Percentiles rank a stretch among this genome's conserved stretches.
These are phyloP conservation scores for Drosophila rubida DNA, from an alignment of 2,888 invertebrate species.

Conservation along the genomic window DNA sequence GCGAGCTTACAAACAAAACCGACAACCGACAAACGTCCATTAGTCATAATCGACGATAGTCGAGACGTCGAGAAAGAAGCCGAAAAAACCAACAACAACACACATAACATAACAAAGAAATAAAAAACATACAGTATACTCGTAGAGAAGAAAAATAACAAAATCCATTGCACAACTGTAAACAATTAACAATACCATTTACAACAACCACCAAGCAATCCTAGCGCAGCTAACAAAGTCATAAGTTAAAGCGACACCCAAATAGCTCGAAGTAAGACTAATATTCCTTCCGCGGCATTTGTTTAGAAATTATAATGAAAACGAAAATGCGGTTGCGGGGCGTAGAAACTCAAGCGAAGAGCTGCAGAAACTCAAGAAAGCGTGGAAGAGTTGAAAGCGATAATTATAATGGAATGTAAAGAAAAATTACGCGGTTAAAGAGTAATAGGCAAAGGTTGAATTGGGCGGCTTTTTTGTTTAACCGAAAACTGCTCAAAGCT, in stretches of 20 bases:
- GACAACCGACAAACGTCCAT: constrained; percentile 63
- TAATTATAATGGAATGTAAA: constrained; percentile 58
- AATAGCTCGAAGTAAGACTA: constrained; percentile 22
- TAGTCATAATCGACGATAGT: constrained; percentile 74
- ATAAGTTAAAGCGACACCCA: constrained; percentile 47
- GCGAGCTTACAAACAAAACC: constrained; percentile 66
- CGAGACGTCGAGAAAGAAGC: constrained; percentile 57
- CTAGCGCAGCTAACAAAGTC: constrained; percentile 45
- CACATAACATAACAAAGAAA: constrained; percentile 37
- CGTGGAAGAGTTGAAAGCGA: constrained; percentile 60
- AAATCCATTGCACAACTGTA: constrained; percentile 73
- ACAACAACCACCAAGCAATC: constrained; percentile 40
- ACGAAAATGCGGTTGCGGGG: background rate
- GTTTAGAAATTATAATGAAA: constrained; percentile 31
- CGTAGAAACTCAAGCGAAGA: constrained; percentile 6
- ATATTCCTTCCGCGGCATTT: constrained; percentile 26
- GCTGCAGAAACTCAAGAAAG: constrained; percentile 65
- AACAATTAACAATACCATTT: constrained; percentile 71
- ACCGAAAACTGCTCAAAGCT: background rate
- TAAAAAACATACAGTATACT: constrained; percentile 35
- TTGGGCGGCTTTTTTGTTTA: constrained; percentile 6
- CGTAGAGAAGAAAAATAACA: constrained; percentile 17
- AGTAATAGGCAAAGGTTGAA: constrained; percentile 21
- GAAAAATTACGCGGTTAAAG: constrained; percentile 39
- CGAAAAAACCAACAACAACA: constrained; percentile 59